phyloP scores from a whole-genome alignment of 2,797 vertebrate genomes.

The Ispidina lecontei region DNA sequence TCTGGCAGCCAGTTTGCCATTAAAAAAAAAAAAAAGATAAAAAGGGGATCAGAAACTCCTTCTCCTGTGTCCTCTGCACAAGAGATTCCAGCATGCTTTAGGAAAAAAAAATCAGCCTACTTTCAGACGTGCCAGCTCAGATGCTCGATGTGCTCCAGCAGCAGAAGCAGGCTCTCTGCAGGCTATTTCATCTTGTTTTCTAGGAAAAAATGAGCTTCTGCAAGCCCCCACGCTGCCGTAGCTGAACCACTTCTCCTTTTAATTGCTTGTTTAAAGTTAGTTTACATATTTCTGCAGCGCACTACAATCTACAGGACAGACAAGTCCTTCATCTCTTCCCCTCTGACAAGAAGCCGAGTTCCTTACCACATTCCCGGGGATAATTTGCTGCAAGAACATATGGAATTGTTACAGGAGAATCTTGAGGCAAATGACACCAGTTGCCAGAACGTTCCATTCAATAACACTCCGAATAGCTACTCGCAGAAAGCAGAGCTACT shows the following conservation, averaged over 20 bases:
- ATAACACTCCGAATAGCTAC: background rate
- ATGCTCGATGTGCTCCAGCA: fast-evolving
- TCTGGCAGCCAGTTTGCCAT: background rate
- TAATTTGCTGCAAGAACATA: background rate
- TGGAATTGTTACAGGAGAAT: background rate
- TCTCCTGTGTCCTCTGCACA: background rate
- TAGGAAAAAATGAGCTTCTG: background rate
- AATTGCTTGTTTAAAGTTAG: background rate
- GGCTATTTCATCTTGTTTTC: background rate
- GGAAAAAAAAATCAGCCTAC: background rate
- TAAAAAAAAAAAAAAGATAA: background rate
- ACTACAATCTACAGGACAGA: background rate
- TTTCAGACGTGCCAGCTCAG: background rate
- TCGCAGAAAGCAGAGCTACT: background rate
- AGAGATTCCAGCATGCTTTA: background rate
- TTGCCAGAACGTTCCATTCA: background rate
- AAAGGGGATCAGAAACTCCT: background rate
- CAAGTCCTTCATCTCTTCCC: background rate
- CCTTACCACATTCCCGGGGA: background rate
- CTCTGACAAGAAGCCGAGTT: background rate
- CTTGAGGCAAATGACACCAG: background rate
- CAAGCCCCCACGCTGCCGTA: background rate
- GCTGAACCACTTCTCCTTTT: background rate
- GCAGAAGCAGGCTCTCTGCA: background rate
- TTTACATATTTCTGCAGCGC: background rate